Base-by-base conservation (phyloP, 2,797 vertebrate genomes). In the Poliocrania exsul region DNA sequence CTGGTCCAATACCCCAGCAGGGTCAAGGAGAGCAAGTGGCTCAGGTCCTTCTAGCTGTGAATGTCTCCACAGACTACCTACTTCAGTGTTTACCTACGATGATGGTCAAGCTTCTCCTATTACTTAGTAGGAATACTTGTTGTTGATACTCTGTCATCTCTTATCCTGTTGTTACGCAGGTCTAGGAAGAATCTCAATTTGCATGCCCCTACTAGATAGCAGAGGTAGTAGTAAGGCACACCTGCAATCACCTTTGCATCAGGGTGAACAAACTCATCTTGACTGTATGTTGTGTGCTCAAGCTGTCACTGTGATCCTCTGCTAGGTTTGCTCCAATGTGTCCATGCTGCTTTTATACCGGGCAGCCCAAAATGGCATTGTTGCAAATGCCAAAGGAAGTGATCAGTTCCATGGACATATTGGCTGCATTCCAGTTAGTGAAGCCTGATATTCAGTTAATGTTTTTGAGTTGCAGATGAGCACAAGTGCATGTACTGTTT, bases 361-460 rank as follows among this genome's bases (percentile, higher is more conserved):
- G 33, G 33, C 13, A 33, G 35, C 28, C 57, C 26, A 31, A 23
- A 82, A 57, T 26, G 31, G 11, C n/a, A 20, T 29, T 2, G 7
- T 11, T 53, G 42, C 16, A 33, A 17, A 23, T 62, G 65, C 28
- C 46, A 35, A 20, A 66, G 15, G 51, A 49, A 50, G 10, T 2
- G 1, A 29, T 72, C 6, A 0, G 14, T 79, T 49, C 28, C 1
- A 1, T 62, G 29, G 11, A 12, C 38, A 8, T 46, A 11, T 20
- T n/a, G 5, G 1, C n/a, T 64, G 29, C 10, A 33, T 17, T 65
- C 4, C 13, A 37, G 3, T 7, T 37, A 47, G 11, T 25, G 54
- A 57, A 58, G 15, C 13, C 13, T 51, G 23, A 15, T 56, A 42
- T 2, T 81, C 20, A 20, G 25, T 69, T 38, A 35, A 38, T 1